These are phyloP conservation scores for Rynchops niger DNA, from an alignment of 2,113 vertebrate species.

Conservation along the genomic window DNA sequence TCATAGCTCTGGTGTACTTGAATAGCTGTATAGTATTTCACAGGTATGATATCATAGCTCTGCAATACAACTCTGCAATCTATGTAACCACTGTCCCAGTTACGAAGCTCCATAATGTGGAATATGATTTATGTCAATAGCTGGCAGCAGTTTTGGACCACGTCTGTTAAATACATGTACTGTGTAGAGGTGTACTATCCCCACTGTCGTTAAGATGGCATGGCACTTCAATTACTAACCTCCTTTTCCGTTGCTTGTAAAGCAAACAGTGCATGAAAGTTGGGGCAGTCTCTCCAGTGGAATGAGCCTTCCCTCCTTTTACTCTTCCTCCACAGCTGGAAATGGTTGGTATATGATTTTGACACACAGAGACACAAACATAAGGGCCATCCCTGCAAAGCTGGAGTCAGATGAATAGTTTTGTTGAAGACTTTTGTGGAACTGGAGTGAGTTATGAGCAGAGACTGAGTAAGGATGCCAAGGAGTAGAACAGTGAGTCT, in stretches of 20 bases:
- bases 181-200: background rate
- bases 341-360: background rate
- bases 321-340: background rate
- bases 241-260: background rate
- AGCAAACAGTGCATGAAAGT: background rate
- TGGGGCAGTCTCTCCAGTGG: background rate
- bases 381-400: background rate
- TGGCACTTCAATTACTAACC: background rate
- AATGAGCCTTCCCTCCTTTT: background rate
- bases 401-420: background rate
- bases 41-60: background rate
- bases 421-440: background rate
- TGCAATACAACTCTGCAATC: background rate
- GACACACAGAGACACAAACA: background rate
- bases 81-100: rapidly evolving
- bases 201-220: background rate
- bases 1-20: background rate
- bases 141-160: background rate
- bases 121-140: background rate
- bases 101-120: background rate
- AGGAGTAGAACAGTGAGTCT: background rate
- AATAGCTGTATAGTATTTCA: background rate
- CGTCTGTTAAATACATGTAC: background rate
- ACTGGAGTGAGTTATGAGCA: background rate
- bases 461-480: background rate